phyloP scores from a whole-genome alignment of 2,888 invertebrate species.

The Hermaeophaga mercurialis region DNA sequence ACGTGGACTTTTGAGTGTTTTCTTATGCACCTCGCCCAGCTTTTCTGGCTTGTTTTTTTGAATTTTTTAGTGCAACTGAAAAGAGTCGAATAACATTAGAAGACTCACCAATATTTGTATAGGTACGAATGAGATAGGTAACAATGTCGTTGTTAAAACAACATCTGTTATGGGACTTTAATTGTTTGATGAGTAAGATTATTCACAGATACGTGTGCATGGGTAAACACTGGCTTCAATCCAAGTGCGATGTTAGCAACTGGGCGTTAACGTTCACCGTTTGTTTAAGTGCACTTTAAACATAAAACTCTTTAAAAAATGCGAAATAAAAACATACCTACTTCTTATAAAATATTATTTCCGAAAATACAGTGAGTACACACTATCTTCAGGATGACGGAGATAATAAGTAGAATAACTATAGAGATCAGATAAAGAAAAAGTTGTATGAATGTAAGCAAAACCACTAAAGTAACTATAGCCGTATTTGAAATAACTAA shows the following conservation, averaged over 20 bases:
- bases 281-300: slow-evolving; percentile 19
- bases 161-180: slow-evolving; percentile 27
- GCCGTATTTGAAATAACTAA: too few relatives aligned
- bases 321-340: too few relatives aligned
- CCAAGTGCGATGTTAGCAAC: slow-evolving; percentile 22
- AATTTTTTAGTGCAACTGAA: slow-evolving; percentile 29
- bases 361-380: too few relatives aligned
- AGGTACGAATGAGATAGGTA: slow-evolving; percentile 25
- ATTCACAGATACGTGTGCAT: slow-evolving; percentile 23
- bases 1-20: slow-evolving; percentile 53
- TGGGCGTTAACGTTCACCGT: slow-evolving; percentile 21
- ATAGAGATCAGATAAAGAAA: too few relatives aligned
- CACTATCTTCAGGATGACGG: too few relatives aligned
- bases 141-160: slow-evolving; percentile 28
- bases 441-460: too few relatives aligned
- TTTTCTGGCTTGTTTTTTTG: slow-evolving; percentile 34
- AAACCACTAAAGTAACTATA: too few relatives aligned
- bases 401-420: too few relatives aligned
- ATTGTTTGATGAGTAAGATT: slow-evolving; percentile 27
- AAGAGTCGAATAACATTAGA: slow-evolving; percentile 28
- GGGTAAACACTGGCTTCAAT: slow-evolving; percentile 9
- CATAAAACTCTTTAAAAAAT: slow-evolving; percentile 17
- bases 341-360: too few relatives aligned
- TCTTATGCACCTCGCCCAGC: slow-evolving; percentile 39
- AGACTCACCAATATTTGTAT: slow-evolving; percentile 25